Evolutionary conservation across 2,888 invertebrate genomes (phyloP).

Genomic region (Diarsia rubi): DNA sequence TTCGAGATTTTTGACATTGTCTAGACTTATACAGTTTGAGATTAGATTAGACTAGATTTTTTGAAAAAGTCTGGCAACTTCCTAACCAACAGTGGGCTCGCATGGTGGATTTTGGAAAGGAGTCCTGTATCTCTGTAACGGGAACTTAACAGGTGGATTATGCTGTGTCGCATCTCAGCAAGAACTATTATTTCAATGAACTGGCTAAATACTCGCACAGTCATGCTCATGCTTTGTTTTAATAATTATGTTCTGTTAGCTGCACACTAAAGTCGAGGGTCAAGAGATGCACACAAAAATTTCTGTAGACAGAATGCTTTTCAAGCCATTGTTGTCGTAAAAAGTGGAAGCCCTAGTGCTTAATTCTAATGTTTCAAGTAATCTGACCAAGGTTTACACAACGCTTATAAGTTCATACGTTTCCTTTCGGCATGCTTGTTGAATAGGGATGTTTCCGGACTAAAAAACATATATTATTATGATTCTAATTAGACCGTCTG

Average conservation of each 20-base stretch:
- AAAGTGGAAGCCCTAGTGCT: conserved; percentile 15
- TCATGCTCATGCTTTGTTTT: not conserved
- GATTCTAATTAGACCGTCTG: too few species aligned
- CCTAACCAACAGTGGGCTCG: not conserved
- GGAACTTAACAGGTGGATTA: not conserved
- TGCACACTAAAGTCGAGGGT: too few species aligned
- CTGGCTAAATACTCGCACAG: not conserved
- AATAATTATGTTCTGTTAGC: conserved; percentile 9
- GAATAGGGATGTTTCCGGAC: too few species aligned
- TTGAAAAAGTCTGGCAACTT: not conserved
- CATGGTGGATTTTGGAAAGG: not conserved
- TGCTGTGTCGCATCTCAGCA: not conserved
- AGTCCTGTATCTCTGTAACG: not conserved
- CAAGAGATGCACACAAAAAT: not conserved
- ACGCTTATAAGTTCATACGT: conserved; percentile 44
- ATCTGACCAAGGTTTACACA: conserved; percentile 37
- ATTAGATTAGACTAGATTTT: not conserved
- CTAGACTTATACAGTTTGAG: not conserved
- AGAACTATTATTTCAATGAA: conserved; percentile 9
- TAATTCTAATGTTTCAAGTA: conserved; percentile 17
- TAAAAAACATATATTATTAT: too few species aligned
- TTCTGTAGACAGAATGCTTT: not conserved
- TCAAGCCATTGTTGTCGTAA: not conserved
- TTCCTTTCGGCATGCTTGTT: conserved; percentile 15
- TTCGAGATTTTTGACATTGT: not conserved